Base-by-base conservation (phyloP, 2,888 invertebrate genomes). In the Melanostoma mellinum region DNA sequence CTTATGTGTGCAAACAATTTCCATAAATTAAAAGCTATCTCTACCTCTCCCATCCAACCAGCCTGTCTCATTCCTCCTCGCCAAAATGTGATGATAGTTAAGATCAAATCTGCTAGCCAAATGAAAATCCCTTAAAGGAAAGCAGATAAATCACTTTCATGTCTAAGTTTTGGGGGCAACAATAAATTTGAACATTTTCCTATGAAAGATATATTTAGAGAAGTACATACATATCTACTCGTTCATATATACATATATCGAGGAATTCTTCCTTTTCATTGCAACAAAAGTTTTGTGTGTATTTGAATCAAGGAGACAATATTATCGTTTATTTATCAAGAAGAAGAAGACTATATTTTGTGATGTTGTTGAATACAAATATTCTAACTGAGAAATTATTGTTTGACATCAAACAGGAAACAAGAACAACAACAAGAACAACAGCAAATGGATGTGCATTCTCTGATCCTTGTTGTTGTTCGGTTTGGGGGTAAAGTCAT, bases 1-100 rank as follows among this genome's bases (percentile, higher is more conserved):
- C 74, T 79, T 84, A 75, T 69, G 71, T 79, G 84, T 75, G 67
- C 71, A 79, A 79, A 71, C 75, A 79, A 79, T 84, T 84, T 84
- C 79, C 84, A 84, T 84, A 84, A 79, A 84, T 84, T 84, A 75
- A 84, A 79, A 79, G 74, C 74, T 73, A 79, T 71, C 74, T 74
- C n/a, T 35, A 5, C 38, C 6, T 5, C 6, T 35, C 30, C 6
- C 3, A 6, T n/a, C 9, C n/a, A 20, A 36, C 38, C 65, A 60
- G 35, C 5, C 30, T 30, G 8, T 36, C 32, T 8, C 10, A 35
- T 46, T 20, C 20, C 44, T 44, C 48, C 33, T 48, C 20, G 38
- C 1, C 36, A 67, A 8, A 69, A 58, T 60, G 30, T 53, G 58
- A 71, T 60, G 72, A 73, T 72, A 44, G 58, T 68, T 63, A 63